These are phyloP conservation scores for Muntiacus muntjak DNA, from an alignment of 2,113 vertebrate genomes.

Conservation along the genomic window DNA sequence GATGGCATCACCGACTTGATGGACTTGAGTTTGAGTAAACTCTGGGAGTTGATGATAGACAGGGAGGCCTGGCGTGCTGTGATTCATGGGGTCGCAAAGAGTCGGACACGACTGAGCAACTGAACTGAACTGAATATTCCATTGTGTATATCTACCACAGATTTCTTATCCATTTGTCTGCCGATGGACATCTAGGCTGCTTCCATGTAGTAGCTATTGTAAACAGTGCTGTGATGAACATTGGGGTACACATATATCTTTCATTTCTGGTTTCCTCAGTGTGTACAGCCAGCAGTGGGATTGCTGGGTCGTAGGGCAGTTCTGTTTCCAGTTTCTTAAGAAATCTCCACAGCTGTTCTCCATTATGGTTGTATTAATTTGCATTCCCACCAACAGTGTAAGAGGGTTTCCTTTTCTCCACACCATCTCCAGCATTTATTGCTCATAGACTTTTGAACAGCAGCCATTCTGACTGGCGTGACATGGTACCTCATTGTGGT, in stretches of 20 bases:
- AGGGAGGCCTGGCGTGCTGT: too few relatives aligned
- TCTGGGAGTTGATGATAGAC: too few relatives aligned
- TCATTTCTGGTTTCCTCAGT: not conserved
- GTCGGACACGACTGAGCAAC: too few relatives aligned
- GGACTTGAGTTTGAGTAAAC: too few relatives aligned
- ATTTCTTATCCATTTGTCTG: not conserved
- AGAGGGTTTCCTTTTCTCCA: not conserved
- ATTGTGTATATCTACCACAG: not conserved
- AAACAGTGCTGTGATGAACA: not conserved
- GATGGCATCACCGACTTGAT: too few relatives aligned
- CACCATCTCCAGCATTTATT: not conserved
- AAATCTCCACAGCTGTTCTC: not conserved
- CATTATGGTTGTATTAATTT: not conserved
- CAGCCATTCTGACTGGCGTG: not conserved
- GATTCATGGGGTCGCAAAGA: too few relatives aligned
- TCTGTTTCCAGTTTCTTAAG: not conserved
- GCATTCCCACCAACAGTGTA: not conserved
- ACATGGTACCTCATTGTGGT: not conserved
- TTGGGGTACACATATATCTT: not conserved
- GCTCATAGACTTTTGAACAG: not conserved
- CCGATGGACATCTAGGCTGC: not conserved
- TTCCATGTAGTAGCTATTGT: not conserved
- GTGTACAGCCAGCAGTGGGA: not conserved
- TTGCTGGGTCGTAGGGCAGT: rapidly evolving
- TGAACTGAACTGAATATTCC: not conserved